phyloP scores from a whole-genome alignment of 1,140 invertebrate genomes.

The Tetragnatha versicolor region DNA sequence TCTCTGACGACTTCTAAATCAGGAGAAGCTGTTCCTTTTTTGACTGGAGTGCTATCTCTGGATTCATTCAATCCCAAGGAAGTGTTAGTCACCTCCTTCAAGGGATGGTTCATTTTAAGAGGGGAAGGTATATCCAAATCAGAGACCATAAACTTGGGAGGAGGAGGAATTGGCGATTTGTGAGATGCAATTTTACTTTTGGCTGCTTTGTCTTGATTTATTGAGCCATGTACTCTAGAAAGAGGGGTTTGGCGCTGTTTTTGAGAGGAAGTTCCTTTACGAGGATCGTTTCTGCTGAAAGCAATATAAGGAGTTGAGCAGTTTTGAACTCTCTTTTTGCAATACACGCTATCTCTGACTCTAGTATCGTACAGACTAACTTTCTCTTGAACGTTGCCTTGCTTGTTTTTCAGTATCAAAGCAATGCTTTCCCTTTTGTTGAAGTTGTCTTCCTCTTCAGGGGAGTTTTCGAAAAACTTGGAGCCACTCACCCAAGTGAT shows the following conservation, averaged over 20 bases:
- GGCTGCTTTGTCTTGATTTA: background rate
- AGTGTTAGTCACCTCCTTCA: conserved; percentile 30
- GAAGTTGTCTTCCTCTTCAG: background rate
- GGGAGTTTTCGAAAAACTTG: conserved; percentile 2
- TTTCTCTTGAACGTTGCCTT: conserved; percentile 42
- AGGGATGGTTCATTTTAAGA: background rate
- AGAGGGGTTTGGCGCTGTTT: background rate
- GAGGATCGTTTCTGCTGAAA: background rate
- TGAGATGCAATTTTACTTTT: background rate
- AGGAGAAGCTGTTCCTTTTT: background rate
- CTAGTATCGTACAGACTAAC: conserved; percentile 27
- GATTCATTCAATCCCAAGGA: background rate
- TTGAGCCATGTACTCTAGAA: background rate
- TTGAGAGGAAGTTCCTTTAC: background rate
- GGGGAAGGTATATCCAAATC: background rate
- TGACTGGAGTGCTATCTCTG: background rate
- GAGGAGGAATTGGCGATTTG: conserved; percentile 16
- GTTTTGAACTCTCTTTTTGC: background rate
- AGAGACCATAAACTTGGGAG: conserved; percentile 25
- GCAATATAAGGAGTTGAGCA: background rate
- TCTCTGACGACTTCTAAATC: background rate
- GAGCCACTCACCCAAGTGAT: conserved; percentile 36
- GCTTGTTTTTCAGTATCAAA: conserved; percentile 38
- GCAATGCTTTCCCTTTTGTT: conserved; percentile 49
- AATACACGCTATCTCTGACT: background rate